Evolutionary conservation across 2,113 vertebrate genomes (phyloP).

Genomic region (Petroica traversi): DNA sequence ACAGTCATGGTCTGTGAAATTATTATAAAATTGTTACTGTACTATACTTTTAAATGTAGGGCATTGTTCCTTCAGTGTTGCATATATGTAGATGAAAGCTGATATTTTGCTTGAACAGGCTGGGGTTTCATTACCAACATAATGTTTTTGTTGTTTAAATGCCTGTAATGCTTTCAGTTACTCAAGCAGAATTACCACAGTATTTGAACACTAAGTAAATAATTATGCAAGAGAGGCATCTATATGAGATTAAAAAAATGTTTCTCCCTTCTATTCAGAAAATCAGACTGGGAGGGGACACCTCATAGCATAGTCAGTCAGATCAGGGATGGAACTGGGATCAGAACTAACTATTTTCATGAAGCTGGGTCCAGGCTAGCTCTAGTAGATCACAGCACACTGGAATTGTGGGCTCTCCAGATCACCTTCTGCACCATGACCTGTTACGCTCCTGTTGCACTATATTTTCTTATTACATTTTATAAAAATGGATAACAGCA

Average conservation of each 20-base stretch:
- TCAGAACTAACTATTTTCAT: not conserved
- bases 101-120: not conserved
- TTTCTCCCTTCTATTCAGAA: not conserved
- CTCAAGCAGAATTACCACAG: not conserved
- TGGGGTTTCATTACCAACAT: not conserved
- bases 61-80: not conserved
- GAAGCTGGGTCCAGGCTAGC: not conserved
- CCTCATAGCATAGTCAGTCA: not conserved
- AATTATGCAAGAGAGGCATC: not conserved
- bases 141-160: not conserved
- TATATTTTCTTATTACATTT: not conserved
- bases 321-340: not conserved
- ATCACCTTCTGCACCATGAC: not conserved
- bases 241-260: not conserved
- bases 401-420: not conserved
- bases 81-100: not conserved
- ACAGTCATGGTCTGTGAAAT: not conserved
- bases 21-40: not conserved
- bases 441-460: not conserved
- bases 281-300: not conserved
- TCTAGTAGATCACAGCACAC: rapidly evolving
- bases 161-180: not conserved
- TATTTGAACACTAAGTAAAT: conserved; percentile 7
- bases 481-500: not conserved
- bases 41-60: not conserved